A percentile compares a stretch with the other conserved stretches of the same genome.
phyloP scores from a whole-genome alignment of 2,113 vertebrate genomes.

The Misgurnus mizolepis region DNA sequence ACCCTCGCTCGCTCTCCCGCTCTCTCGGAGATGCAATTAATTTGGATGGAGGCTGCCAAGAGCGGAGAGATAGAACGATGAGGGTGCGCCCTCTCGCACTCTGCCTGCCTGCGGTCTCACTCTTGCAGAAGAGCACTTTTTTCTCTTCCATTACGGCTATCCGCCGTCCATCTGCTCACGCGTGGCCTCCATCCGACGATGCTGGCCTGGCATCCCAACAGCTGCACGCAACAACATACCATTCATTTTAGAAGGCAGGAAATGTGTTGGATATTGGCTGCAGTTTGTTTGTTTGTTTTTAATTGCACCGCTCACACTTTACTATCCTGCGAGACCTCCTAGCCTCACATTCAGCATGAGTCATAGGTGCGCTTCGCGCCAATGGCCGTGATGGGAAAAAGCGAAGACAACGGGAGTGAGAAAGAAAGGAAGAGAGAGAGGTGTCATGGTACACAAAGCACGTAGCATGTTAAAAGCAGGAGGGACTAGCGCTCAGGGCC shows the following conservation, averaged over 20 bases:
- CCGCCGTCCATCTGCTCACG: conserved; percentile 45
- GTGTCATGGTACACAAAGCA: conserved; percentile 77
- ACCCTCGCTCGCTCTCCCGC: conserved; percentile 44
- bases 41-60: conserved; percentile 60
- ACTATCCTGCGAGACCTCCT: conserved; percentile 22
- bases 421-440: conserved; percentile 62
- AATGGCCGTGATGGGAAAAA: conserved; percentile 44
- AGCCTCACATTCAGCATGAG: conserved; percentile 42
- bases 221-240: conserved; percentile 3
- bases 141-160: conserved; percentile 49
- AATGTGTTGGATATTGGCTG: background rate
- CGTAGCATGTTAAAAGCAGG: conserved; percentile 75
- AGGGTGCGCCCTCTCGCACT: conserved; percentile 55
- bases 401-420: conserved; percentile 57
- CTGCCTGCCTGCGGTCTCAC: conserved; percentile 47
- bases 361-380: conserved; percentile 51
- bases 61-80: conserved; percentile 58
- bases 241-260: conserved; percentile 20
- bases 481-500: conserved; percentile 76
- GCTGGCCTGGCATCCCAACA: conserved; percentile 20
- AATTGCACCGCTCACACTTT: conserved; percentile 38
- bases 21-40: conserved; percentile 64
- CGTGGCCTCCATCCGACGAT: conserved; percentile 38
- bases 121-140: conserved; percentile 39
- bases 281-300: conserved; percentile 42